These are phyloP conservation scores for Patiria pectinifera DNA, from an alignment of 53 echinoderm and acorn worm genomes.

Conservation along the genomic window DNA sequence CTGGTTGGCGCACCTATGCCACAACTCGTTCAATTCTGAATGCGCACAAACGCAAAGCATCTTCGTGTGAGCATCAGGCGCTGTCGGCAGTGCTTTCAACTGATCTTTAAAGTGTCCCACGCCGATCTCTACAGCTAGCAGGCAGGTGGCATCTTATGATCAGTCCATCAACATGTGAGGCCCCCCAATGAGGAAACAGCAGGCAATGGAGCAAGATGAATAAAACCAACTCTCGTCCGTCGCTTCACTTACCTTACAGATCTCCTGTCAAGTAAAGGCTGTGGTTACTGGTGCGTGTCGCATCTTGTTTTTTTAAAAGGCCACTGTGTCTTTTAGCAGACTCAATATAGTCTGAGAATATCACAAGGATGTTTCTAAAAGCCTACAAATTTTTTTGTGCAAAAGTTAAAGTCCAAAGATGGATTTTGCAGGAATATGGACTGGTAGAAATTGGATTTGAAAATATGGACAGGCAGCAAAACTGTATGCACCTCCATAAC, in stretches of 20 bases:
- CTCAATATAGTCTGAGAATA: background rate
- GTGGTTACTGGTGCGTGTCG: slow-evolving; percentile 25
- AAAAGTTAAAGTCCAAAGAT: background rate
- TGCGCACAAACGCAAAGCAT: no score
- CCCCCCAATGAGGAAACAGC: background rate
- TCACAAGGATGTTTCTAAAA: background rate
- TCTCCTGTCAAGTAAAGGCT: slow-evolving; percentile 30
- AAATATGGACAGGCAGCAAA: background rate
- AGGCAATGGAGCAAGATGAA: background rate
- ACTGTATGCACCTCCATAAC: background rate
- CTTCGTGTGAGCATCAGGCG: no score
- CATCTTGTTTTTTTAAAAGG: slow-evolving; percentile 2
- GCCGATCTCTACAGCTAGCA: background rate
- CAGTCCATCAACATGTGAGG: background rate
- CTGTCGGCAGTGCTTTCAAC: no score
- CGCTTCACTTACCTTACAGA: slow-evolving; percentile 28
- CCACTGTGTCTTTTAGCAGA: slow-evolving; percentile 14
- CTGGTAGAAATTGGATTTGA: no score
- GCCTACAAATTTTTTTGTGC: no score
- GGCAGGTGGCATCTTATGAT: background rate
- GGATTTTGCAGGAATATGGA: background rate
- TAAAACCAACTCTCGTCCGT: background rate
- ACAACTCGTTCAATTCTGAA: no score
- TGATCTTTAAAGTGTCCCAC: no score
- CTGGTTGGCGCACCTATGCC: no score